Conservation (phyloP, 2,888 invertebrate species). For the Aphidoletes aphidimyza region DNA sequence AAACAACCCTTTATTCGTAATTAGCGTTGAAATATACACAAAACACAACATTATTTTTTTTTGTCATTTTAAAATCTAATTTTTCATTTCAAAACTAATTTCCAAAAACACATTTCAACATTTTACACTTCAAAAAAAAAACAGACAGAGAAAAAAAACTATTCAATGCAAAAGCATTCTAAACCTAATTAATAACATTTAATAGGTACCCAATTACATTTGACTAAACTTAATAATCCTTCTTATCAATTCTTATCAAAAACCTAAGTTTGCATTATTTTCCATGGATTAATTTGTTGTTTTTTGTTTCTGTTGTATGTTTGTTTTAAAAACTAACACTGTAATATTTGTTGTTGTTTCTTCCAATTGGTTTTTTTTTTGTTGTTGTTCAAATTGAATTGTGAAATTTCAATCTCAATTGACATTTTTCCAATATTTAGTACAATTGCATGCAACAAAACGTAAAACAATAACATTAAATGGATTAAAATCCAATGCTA, state of each 20-base stretch:
- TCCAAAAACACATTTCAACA: not conserved
- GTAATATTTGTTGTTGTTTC: not conserved
- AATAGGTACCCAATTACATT: conserved; percentile 38
- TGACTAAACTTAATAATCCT: conserved; percentile 39
- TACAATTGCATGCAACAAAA: not conserved
- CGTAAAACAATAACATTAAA: not conserved
- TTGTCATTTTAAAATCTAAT: not conserved
- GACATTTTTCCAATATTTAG: not conserved
- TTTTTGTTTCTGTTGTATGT: not conserved
- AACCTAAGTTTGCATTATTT: not conserved
- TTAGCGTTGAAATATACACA: not conserved
- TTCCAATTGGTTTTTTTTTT: not conserved
- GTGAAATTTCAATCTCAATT: not conserved
- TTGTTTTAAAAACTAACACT: too few species aligned
- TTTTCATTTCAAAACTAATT: not conserved
- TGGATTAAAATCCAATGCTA: not conserved
- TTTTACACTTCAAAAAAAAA: not conserved
- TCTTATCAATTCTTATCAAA: not conserved
- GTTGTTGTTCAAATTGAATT: not conserved
- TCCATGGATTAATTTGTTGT: not conserved
- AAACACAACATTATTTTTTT: not conserved
- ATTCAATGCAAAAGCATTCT: not conserved
- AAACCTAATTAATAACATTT: not conserved
- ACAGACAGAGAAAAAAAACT: not conserved
- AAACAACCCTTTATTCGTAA: not conserved